phyloP scores from a whole-genome alignment of 2,888 invertebrate species.

The Selenia dentaria region DNA sequence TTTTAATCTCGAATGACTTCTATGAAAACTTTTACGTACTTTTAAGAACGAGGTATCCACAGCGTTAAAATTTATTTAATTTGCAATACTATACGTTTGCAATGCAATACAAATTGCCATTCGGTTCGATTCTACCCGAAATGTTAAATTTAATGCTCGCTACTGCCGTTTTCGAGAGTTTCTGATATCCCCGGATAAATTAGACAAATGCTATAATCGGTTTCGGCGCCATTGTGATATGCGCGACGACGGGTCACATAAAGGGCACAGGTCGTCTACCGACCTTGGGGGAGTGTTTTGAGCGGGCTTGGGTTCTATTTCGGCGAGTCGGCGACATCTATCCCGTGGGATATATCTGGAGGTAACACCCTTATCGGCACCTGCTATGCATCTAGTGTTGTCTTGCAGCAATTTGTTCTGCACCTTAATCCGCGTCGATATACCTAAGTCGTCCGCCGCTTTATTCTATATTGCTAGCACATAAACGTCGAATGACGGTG shows the following conservation, averaged over 20 bases:
- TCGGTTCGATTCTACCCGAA: too few relatives aligned
- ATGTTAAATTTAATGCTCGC: too few relatives aligned
- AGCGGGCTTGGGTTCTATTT: conserved; percentile 68
- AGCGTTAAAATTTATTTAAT: too few relatives aligned
- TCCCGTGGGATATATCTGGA: conserved; percentile 62
- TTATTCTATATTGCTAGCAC: too few relatives aligned
- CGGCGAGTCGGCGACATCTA: conserved; percentile 59
- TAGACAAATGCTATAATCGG: conserved; percentile 42
- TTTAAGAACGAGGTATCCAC: conserved; percentile 17
- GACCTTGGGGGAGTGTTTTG: conserved; percentile 68
- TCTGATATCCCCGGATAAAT: conserved; percentile 39
- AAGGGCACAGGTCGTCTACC: conserved; percentile 63
- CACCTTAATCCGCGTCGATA: conserved; percentile 30
- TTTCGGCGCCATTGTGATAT: conserved; percentile 46
- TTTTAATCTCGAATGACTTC: conserved; percentile 54
- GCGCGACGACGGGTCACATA: conserved; percentile 54
- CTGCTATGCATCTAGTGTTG: conserved; percentile 60
- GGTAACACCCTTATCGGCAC: conserved; percentile 75
- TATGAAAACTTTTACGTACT: conserved; percentile 52
- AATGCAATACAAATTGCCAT: too few relatives aligned
- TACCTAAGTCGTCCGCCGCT: conserved; percentile 20
- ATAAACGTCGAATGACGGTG: too few relatives aligned
- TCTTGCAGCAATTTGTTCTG: conserved; percentile 36
- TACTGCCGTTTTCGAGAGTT: too few relatives aligned
- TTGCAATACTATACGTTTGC: too few relatives aligned